Base-by-base conservation (phyloP, 2,797 vertebrate species). In the Phrynocephalus vlangalii region DNA sequence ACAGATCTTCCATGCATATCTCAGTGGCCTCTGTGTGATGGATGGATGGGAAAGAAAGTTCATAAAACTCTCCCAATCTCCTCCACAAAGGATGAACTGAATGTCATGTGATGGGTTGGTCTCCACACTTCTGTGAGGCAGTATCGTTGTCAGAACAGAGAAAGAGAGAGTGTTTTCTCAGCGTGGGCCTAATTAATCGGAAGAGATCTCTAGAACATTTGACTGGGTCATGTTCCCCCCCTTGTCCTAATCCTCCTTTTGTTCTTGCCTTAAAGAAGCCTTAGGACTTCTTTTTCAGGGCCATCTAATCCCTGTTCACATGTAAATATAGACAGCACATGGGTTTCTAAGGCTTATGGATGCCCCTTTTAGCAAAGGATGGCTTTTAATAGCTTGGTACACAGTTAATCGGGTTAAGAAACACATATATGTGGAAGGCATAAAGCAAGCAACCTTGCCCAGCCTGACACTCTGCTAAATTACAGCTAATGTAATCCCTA, bases 311-410 rank as follows among this genome's bases (percentile, higher is more conserved):
- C 92, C 52, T 81, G 88, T 88, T 81, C 81, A 67, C 82, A 77
- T 88, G 60, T 91, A 95, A 92, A 91, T 91, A 90, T 76, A 91
- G 85, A 86, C 33, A 92, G 86, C 73, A 86, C 82, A 26, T 48
- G 44, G 82, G 66, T 91, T 84, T 90, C 88, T 83, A 87, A 91
- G 82, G 91, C 93, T 94, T 95, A 95, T 33, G 24, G 90, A 78
- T 93, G 79, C 38, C 52, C 16, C 50, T 94, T 95, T 94, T 87
- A 88, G 86, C 83, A 92, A 89, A 78, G 67, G 88, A 20, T 82
- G 75, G 84, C 92, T 95, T 94, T 91, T 89, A 88, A 92, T 94
- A 93, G 83, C 85, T 79, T 87, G 94, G 88, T 85, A 66, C 60
- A 79, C n/a, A 83, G 91, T 88, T 94, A 94, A 93, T 93, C 90